Base-by-base conservation (phyloP, 2,888 invertebrate species). In the Nemapogon koenigi region DNA sequence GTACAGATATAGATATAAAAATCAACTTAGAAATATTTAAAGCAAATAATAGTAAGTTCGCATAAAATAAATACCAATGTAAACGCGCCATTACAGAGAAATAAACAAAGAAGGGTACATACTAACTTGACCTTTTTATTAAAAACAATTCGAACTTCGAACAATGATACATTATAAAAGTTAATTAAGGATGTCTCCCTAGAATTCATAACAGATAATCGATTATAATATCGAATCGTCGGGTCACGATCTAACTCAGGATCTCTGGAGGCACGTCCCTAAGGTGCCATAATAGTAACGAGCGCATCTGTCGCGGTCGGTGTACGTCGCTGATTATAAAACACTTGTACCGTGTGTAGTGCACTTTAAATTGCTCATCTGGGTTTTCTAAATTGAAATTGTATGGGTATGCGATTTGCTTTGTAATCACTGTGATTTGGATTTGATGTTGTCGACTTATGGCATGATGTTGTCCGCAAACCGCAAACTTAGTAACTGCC, bases 281-380 rank as follows among this genome's bases (percentile, higher is more conserved):
- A 48, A 55, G 51, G 71, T 44, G 48, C 54, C 56, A 60, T 72
- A 65, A 63, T 45, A 52, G 37, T 64, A 70, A 71, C 68, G 61
- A 58, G 55, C 62, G 59, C 72, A 72, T 70, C 72, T 72, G 72
- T 61, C 51, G 49, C 41, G 39, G 4, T 14, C 2, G 18, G 14
- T 13, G 17, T 17, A n/a, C 16, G 26, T 37, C 28, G 11, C 14
- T 27, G 28, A 27, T 27, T 27, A 37, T 28, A 25, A 37, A 30
- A 30, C 14, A 37, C 28, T 37, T 8, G 15, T 18, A 13, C 17
- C 28, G 37, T 37, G 37, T 37, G 16, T 37, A 27, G 22, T 16
- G 25, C 28, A 4, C 37, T 37, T 37, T 37, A 37, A 27, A 41
- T 41, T 38, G 38, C 33, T 38, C 38, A 35, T 37, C 14, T n/a